phyloP scores from a whole-genome alignment of 2,888 invertebrate genomes.

The Apamea epomidion region DNA sequence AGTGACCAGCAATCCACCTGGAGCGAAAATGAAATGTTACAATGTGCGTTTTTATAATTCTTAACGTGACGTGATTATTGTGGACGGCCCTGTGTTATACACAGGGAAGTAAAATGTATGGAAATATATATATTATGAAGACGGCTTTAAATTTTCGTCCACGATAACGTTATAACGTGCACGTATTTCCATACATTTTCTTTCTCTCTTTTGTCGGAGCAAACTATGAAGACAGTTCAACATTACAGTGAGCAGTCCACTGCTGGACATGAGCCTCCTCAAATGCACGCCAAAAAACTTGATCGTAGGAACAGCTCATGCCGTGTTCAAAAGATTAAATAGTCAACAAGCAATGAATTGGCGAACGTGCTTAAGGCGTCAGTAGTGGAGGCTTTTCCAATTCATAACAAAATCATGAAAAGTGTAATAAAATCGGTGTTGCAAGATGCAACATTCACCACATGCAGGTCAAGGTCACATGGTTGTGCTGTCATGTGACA shows the following conservation, averaged over 20 bases:
- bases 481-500: neutral
- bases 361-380: too few relatives aligned
- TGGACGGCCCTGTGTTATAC: too few relatives aligned
- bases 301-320: neutral
- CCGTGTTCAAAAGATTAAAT: neutral
- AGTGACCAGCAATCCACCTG: constrained; percentile 97
- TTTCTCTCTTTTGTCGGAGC: too few relatives aligned
- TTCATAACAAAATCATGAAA: neutral
- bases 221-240: too few relatives aligned
- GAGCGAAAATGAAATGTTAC: neutral
- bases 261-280: neutral
- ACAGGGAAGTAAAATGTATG: too few relatives aligned
- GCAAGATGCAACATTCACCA: neutral
- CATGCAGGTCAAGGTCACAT: neutral
- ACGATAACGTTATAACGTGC: too few relatives aligned
- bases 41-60: too few relatives aligned
- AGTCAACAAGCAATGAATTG: neutral
- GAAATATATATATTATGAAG: too few relatives aligned
- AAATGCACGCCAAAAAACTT: neutral
- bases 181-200: too few relatives aligned
- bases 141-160: too few relatives aligned
- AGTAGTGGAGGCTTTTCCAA: neutral
- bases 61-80: too few relatives aligned
- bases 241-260: neutral
- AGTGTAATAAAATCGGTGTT: neutral